Conservation (phyloP, 2,797 vertebrate species). For the Ptychadena robeensis region DNA sequence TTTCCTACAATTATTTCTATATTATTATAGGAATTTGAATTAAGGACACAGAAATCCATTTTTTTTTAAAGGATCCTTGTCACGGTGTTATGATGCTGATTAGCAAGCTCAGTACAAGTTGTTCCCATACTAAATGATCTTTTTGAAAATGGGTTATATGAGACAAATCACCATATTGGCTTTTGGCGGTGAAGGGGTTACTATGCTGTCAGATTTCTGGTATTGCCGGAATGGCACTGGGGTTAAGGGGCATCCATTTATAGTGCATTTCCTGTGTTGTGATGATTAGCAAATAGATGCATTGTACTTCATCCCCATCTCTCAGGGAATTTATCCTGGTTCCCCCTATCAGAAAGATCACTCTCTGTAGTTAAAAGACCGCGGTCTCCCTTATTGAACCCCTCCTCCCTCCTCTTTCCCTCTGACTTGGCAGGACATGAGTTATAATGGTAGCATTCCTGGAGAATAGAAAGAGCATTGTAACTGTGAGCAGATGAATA, state of each 20-base stretch:
- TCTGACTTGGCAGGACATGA: constrained; percentile 59
- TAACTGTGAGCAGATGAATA: constrained; percentile 48
- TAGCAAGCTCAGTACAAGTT: no score
- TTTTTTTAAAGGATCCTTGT: no score
- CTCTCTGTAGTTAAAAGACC: constrained; percentile 15
- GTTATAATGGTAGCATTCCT: constrained; percentile 59
- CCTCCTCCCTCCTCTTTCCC: constrained; percentile 28
- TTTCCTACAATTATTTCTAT: no score
- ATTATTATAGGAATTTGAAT: no score
- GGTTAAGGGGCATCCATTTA: constrained; percentile 39
- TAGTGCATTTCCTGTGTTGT: constrained; percentile 57
- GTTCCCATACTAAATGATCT: no score
- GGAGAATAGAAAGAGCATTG: constrained; percentile 60
- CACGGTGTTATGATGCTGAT: no score
- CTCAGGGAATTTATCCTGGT: constrained; percentile 22
- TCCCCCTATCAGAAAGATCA: constrained; percentile 38
- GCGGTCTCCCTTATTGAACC: constrained; percentile 43
- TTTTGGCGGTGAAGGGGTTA: constrained; percentile 24
- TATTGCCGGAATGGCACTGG: constrained; percentile 40
- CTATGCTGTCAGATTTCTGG: constrained; percentile 41
- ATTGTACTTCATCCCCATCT: constrained; percentile 54
- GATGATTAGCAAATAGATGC: constrained; percentile 45
- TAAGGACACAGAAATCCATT: no score
- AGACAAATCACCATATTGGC: background rate
- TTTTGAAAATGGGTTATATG: background rate